Evolutionary conservation across 2,888 invertebrate species (phyloP), one percentile per base, ranked within the genome.

Genomic region (Neocrepidodera transversa): DNA sequence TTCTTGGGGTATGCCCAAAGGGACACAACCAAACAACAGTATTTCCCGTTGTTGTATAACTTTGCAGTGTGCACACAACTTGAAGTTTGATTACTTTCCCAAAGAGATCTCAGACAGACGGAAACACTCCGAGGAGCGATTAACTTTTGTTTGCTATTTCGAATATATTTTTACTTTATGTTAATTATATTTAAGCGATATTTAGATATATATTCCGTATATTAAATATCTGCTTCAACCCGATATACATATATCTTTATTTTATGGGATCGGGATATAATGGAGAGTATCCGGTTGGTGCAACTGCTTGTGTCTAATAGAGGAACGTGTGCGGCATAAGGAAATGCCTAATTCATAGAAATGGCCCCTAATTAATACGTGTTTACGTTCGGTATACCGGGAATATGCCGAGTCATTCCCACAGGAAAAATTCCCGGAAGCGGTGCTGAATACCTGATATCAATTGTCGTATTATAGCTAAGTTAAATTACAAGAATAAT

Each of bases 251-350:
- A 55, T 58, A 51, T 58, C 20, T 51, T 11, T 43, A 53, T 50
- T 55, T 57, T 56, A 55, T 58, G 20, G 40, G 47, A 53, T 58
- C 40, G 52, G 60, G 52, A 61, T 65, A 60, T 57, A 67, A 67
- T 65, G 53, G 60, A 65, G 62, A 63, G 58, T 62, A 51, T 57
- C n/a, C n/a, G n/a, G n/a, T n/a, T n/a, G 60, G 51, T 59, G 58
- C 60, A 64, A 64, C 65, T 65, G 67, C 60, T 65, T 62, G 67
- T 55, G 48, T 63, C 52, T 68, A 68, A 66, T 66, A 48, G 65
- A 63, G 38, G 47, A 38, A 68, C 68, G 65, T 68, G 68, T 43
- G 20, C 28, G 36, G 68, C 60, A 63, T 68, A 58, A 58, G 45
- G 53, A 65, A 52, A 52, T 55, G 42, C 58, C 58, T 35, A 64